Base-by-base conservation (phyloP, 2,797 vertebrate species). In the Spondyliosoma cantharus region DNA sequence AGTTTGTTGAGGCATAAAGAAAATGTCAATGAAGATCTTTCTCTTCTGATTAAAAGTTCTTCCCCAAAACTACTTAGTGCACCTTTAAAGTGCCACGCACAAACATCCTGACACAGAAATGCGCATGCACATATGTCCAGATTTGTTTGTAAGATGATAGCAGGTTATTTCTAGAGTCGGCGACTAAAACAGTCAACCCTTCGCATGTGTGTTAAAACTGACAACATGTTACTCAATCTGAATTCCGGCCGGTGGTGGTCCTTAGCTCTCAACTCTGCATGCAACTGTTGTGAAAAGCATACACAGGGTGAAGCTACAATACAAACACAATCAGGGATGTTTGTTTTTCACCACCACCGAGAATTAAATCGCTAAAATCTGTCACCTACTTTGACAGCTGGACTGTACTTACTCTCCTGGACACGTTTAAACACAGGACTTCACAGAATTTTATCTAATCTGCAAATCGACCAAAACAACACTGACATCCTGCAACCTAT, bases 111-210 rank as follows among this genome's bases (percentile, higher is more conserved):
- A 19, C 17, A 50, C 20, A 42, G 42, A 72, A 15, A 25, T 19
- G 53, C 54, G 12, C 20, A 29, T 12, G 67, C 3, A 73, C 43
- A 42, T 12, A 58, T 71, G 32, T 61, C 57, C 60, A 60, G 67
- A 64, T 80, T 62, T 59, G 68, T 58, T 81, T 82, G 88, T 76
- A 82, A 79, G 17, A 12, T 59, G 74, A 87, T 66, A 87, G 74
- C 75, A 63, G 61, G 63, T 82, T 70, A 84, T 80, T 62, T 56
- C 61, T 16, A 6, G 22, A 70, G 60, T 83, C 61, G 49, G 74
- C 64, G 42, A 64, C 11, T 14, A 81, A 82, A 81, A 80, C 68
- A 74, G 46, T n/a, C 52, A 5, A 61, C 22, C 42, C 15, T 48
- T 25, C 8, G 9, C 43, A 49, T 17, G 1, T 27, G 37, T 63